Conservation (phyloP, 1,140 invertebrate genomes). For the Diprion similis region DNA sequence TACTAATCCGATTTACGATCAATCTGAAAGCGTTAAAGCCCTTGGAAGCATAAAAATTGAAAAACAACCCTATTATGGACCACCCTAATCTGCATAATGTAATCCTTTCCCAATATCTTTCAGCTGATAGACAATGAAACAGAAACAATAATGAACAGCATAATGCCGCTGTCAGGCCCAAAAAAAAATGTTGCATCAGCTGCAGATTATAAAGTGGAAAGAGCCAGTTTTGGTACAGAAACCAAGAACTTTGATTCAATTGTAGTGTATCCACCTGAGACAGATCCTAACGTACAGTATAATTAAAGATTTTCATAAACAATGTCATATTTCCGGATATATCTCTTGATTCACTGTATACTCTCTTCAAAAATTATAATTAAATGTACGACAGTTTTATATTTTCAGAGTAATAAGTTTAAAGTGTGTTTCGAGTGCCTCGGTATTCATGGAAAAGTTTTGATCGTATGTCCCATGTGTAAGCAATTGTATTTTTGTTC, state of each 20-base stretch:
- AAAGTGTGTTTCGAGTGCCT: conserved; percentile 13
- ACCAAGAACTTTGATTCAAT: background rate
- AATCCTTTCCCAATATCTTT: background rate
- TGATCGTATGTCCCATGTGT: conserved; percentile 17
- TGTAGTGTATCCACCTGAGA: no score
- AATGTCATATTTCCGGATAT: no score
- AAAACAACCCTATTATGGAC: no score
- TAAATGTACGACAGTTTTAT: background rate
- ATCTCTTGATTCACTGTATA: background rate
- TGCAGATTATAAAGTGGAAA: background rate
- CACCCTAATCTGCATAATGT: background rate
- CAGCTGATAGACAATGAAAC: background rate
- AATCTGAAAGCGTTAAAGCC: no score
- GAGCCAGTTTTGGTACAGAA: background rate
- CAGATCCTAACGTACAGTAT: background rate
- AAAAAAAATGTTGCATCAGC: background rate
- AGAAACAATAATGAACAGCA: background rate
- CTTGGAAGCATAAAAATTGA: no score
- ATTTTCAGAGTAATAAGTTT: conserved; percentile 4
- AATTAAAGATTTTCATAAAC: background rate
- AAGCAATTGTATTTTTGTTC: conserved; percentile 22
- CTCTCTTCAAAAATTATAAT: background rate
- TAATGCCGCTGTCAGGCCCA: background rate
- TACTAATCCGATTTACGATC: no score
- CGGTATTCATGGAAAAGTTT: background rate